Percentiles rank a stretch among this genome's conserved stretches.
phyloP scores from a whole-genome alignment of 1,140 invertebrate species.

The Tetragonula clypearis region DNA sequence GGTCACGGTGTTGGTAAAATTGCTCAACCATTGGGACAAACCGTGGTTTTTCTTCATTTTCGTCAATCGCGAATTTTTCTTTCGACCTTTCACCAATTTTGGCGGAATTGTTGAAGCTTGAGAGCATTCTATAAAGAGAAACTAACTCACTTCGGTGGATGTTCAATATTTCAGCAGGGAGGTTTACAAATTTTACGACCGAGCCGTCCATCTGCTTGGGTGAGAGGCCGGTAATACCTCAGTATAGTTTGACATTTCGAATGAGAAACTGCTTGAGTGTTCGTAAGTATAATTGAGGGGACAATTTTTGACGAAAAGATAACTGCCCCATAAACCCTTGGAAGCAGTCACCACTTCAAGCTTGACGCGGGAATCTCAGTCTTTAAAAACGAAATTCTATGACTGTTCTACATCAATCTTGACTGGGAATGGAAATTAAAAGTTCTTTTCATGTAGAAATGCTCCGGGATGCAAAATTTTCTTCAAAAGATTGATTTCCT shows the following conservation, averaged over 20 bases:
- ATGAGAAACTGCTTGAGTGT: slow-evolving; percentile 36
- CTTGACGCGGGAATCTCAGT: neutral
- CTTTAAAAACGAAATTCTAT: neutral
- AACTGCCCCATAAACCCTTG: neutral
- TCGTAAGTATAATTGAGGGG: neutral
- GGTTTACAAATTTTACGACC: neutral
- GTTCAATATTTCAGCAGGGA: too few species aligned
- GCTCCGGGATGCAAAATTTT: too few species aligned
- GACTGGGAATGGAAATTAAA: too few species aligned
- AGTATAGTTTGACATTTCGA: slow-evolving; percentile 43
- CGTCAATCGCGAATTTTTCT: neutral
- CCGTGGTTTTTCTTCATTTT: slow-evolving; percentile 7
- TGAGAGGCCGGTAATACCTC: neutral
- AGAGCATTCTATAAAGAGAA: too few species aligned
- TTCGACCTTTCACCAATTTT: too few species aligned
- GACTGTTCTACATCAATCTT: too few species aligned
- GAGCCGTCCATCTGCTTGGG: too few species aligned
- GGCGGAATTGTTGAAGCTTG: too few species aligned
- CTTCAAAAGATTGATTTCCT: too few species aligned
- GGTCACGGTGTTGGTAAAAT: neutral
- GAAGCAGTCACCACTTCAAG: neutral
- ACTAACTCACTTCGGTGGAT: too few species aligned
- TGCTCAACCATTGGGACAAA: neutral
- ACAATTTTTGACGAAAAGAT: neutral
- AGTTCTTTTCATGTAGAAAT: too few species aligned